Percentiles rank a stretch among this genome's conserved stretches.
Evolutionary conservation across 2,888 invertebrate genomes (phyloP).

Genomic region (Caenorhabditis zanzibari): DNA sequence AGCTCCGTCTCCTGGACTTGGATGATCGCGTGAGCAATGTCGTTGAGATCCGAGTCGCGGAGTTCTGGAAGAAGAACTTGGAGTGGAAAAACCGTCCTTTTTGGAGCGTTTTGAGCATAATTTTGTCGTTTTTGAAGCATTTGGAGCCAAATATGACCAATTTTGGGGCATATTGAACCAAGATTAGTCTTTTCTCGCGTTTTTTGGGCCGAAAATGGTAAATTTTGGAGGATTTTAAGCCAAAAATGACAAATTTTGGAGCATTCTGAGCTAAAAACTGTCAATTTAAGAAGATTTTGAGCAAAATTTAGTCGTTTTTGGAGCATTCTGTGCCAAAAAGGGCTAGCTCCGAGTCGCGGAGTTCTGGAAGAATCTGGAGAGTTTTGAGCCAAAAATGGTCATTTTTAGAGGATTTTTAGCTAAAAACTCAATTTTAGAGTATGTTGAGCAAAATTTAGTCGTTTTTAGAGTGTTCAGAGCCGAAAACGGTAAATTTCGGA

Average conservation of each 20-base stretch:
- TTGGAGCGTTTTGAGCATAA: not conserved
- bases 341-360: too few species aligned
- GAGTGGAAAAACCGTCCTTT: too few species aligned
- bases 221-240: too few species aligned
- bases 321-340: too few species aligned
- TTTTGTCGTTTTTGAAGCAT: too few species aligned
- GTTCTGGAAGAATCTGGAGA: not conserved
- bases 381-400: not conserved
- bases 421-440: not conserved
- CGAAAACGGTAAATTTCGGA: too few species aligned
- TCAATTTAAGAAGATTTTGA: not conserved
- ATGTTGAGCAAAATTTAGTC: not conserved
- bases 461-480: too few species aligned
- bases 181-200: too few species aligned
- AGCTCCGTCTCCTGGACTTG: constrained; percentile 44
- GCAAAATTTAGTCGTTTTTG: not conserved
- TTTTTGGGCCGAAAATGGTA: not conserved
- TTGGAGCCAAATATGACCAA: too few species aligned
- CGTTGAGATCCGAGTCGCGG: constrained; percentile 22
- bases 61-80: constrained; percentile 29
- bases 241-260: too few species aligned
- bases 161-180: too few species aligned
- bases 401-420: not conserved
- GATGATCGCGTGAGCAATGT: constrained; percentile 47
- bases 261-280: not conserved